phyloP scores from a whole-genome alignment of 1,140 invertebrate species.

The Maniola jurtina region DNA sequence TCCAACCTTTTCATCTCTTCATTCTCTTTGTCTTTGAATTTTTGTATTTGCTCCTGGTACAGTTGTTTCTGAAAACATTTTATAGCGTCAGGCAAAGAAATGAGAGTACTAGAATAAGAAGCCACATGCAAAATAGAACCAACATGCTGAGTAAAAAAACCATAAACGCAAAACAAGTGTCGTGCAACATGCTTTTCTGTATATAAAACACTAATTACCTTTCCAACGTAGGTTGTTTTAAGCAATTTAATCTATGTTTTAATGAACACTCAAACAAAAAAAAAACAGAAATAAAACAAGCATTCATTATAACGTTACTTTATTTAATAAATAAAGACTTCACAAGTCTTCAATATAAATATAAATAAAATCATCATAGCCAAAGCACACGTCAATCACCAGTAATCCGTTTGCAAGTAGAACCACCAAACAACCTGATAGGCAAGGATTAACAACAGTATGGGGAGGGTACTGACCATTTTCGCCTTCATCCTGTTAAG shows the following conservation, averaged over 20 bases:
- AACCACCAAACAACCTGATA: slow-evolving; percentile 74
- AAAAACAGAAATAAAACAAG: slow-evolving; percentile 52
- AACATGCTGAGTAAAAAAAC: not conserved
- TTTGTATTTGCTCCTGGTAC: slow-evolving; percentile 78
- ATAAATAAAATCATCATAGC: slow-evolving; percentile 25
- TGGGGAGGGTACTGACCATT: slow-evolving; percentile 81
- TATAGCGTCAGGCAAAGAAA: not conserved
- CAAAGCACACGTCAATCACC: slow-evolving; percentile 37
- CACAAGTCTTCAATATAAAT: slow-evolving; percentile 48
- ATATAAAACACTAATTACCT: slow-evolving; percentile 41
- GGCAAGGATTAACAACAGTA: slow-evolving; percentile 68
- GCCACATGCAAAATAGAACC: not conserved
- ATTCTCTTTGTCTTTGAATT: slow-evolving; percentile 71
- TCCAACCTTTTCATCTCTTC: slow-evolving; percentile 67
- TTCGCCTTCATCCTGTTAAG: slow-evolving; percentile 83
- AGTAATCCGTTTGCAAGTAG: slow-evolving; percentile 65
- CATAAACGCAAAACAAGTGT: not conserved
- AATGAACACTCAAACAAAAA: slow-evolving; percentile 52
- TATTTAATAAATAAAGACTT: slow-evolving; percentile 63
- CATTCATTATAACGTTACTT: slow-evolving; percentile 60
- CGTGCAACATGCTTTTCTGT: not conserved
- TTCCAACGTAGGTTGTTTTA: slow-evolving; percentile 21
- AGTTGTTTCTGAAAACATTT: slow-evolving; percentile 73
- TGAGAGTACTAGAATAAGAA: not conserved
- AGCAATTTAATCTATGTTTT: slow-evolving; percentile 43